Conservation (phyloP, 2,797 vertebrate species). For the Xenentodon cancila region DNA sequence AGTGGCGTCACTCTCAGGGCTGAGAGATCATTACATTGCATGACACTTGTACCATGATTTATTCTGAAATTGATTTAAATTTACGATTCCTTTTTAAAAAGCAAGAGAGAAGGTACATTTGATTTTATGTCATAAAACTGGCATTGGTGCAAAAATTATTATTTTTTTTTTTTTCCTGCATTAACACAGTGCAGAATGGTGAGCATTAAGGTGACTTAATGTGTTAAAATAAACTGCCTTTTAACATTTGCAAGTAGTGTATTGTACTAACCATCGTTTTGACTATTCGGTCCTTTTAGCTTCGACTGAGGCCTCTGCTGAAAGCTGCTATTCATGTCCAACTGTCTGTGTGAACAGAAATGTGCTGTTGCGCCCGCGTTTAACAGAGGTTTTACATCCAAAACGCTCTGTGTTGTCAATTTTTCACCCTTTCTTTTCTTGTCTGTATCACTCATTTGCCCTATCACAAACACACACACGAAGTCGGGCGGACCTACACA, state of each 20-base stretch:
- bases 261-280: slow-evolving; percentile 4
- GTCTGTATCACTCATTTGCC: slow-evolving; percentile 25
- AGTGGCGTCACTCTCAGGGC: background rate
- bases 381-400: slow-evolving; percentile 39
- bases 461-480: slow-evolving; percentile 2
- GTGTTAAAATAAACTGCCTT: slow-evolving; percentile 19
- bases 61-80: slow-evolving; percentile 2
- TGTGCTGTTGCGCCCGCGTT: slow-evolving; percentile 1
- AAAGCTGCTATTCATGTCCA: slow-evolving; percentile 35
- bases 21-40: no score
- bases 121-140: background rate
- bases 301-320: slow-evolving; percentile 45
- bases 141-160: background rate
- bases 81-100: background rate
- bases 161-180: slow-evolving; percentile 8
- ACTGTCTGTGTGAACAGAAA: slow-evolving; percentile 44
- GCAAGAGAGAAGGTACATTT: background rate
- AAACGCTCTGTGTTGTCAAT: slow-evolving; percentile 34
- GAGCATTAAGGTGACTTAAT: background rate
- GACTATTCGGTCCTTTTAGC: slow-evolving; percentile 45
- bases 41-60: background rate
- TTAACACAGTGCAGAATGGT: background rate
- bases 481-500: slow-evolving; percentile 33
- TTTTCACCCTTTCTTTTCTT: slow-evolving; percentile 35
- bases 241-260: slow-evolving; percentile 3